A percentile compares a stretch with the other conserved stretches of the same genome.
These are phyloP conservation scores for Pachycephala philippinensis DNA, from an alignment of 2,113 vertebrate species.

Conservation along the genomic window DNA sequence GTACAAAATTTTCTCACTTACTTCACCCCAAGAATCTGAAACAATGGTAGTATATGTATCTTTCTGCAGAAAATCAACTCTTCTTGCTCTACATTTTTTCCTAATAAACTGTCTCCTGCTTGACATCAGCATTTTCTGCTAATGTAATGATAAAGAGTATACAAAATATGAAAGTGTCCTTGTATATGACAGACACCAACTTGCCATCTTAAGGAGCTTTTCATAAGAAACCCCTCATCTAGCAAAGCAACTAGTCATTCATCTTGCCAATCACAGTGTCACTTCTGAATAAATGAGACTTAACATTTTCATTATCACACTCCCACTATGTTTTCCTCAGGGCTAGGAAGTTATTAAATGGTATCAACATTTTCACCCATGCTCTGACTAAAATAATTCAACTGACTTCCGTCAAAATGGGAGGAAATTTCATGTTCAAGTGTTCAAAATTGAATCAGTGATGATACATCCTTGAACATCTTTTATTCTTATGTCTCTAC, in stretches of 20 bases:
- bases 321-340: slow-evolving; percentile 30
- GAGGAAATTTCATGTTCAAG: neutral
- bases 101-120: neutral
- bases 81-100: neutral
- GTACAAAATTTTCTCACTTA: neutral
- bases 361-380: slow-evolving; percentile 1
- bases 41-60: neutral
- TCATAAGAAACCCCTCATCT: neutral
- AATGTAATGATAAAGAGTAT: neutral
- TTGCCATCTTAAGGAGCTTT: neutral
- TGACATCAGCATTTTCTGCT: neutral
- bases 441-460: neutral
- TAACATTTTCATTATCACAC: slow-evolving; percentile 19
- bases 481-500: neutral
- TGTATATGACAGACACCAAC: neutral
- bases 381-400: slow-evolving; percentile 3
- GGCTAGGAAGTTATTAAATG: slow-evolving; percentile 13
- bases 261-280: slow-evolving; percentile 13
- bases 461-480: neutral
- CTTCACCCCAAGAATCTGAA: neutral
- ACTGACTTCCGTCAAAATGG: neutral
- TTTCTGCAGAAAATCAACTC: neutral
- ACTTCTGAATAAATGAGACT: slow-evolving; percentile 29
- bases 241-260: neutral
- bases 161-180: neutral